Conservation (phyloP, 2,888 invertebrate species). For the Drosophila prostipennis region DNA sequence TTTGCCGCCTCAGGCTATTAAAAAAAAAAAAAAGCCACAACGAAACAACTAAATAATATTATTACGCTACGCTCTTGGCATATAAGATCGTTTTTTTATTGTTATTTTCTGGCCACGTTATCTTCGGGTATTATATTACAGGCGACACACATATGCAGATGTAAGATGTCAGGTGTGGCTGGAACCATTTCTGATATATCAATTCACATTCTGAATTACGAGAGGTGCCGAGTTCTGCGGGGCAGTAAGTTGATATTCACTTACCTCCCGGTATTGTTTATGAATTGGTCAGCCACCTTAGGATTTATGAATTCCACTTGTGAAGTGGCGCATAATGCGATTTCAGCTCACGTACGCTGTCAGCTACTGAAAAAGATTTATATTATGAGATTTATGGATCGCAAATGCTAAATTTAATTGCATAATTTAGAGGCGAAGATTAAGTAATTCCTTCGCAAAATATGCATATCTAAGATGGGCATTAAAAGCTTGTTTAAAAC, state of each 20-base stretch:
- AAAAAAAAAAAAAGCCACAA: slow-evolving; percentile 25
- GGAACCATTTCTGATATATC: slow-evolving; percentile 59
- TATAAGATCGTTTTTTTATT: slow-evolving; percentile 55
- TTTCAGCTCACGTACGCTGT: slow-evolving; percentile 39
- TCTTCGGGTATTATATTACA: slow-evolving; percentile 57
- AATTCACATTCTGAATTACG: slow-evolving; percentile 45
- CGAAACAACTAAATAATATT: slow-evolving; percentile 45
- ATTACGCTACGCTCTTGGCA: slow-evolving; percentile 61
- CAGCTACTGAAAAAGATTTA: slow-evolving; percentile 26
- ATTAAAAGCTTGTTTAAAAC: not conserved
- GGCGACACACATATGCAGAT: slow-evolving; percentile 32
- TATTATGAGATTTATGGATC: slow-evolving; percentile 22
- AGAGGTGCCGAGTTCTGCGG: slow-evolving; percentile 20
- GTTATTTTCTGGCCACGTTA: slow-evolving; percentile 31
- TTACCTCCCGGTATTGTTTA: slow-evolving; percentile 26
- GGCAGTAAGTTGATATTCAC: slow-evolving; percentile 4
- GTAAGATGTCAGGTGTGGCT: slow-evolving; percentile 68
- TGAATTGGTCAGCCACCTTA: slow-evolving; percentile 20
- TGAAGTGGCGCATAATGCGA: slow-evolving; percentile 21
- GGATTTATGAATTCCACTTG: slow-evolving; percentile 33
- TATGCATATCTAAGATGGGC: not conserved
- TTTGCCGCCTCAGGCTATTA: slow-evolving; percentile 44
- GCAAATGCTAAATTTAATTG: slow-evolving; percentile 9
- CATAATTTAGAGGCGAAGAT: slow-evolving; percentile 5
- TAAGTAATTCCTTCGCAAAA: not conserved